Evolutionary conservation across 2,113 vertebrate species (phyloP).

Genomic region (Protobothrops flavoviridis): DNA sequence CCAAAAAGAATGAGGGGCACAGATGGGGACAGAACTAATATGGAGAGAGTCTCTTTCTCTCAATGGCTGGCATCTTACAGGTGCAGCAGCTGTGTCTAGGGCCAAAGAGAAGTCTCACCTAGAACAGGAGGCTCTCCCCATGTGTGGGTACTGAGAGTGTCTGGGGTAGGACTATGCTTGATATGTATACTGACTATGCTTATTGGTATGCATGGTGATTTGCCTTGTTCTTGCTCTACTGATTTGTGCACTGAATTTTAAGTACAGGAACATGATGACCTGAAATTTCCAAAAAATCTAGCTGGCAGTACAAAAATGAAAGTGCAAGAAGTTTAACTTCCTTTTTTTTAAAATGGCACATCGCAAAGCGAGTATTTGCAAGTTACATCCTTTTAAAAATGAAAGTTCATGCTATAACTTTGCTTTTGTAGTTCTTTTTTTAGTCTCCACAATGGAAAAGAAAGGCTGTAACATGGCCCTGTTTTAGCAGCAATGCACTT

Average conservation of each 20-base stretch:
- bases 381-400: neutral
- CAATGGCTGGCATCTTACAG: neutral
- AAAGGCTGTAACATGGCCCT: neutral
- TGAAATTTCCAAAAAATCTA: neutral
- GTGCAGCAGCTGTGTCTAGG: neutral
- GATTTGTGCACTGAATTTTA: neutral
- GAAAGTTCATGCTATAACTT: neutral
- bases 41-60: neutral
- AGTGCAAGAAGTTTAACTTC: constrained; percentile 5
- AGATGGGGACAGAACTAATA: neutral
- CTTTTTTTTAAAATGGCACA: neutral
- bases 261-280: neutral
- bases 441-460: neutral
- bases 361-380: neutral
- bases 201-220: constrained; percentile 8
- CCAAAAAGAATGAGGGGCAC: neutral
- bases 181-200: neutral
- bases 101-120: neutral
- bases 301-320: neutral
- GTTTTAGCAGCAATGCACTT: neutral
- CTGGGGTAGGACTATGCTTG: neutral
- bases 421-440: neutral
- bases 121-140: neutral
- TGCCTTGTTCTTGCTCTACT: neutral
- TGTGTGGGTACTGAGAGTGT: neutral